Evolutionary conservation across 2,113 vertebrate species (phyloP).

Genomic region (Neotragus pygmaeus): DNA sequence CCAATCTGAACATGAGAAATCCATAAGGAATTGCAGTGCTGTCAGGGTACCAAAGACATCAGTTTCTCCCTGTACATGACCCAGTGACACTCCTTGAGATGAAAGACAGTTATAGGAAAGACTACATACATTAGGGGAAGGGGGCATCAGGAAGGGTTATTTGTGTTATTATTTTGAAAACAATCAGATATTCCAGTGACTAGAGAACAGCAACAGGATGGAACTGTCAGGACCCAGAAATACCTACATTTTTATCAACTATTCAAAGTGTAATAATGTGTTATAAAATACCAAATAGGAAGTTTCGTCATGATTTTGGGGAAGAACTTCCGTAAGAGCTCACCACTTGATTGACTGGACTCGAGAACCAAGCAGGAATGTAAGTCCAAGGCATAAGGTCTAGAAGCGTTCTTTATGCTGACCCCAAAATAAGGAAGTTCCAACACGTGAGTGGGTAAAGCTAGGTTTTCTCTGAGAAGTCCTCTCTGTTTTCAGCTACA

Average conservation of each 20-base stretch:
- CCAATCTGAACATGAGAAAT: not conserved
- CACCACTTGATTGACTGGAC: not conserved
- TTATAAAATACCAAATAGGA: constrained; percentile 5
- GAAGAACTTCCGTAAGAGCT: not conserved
- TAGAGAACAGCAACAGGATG: not conserved
- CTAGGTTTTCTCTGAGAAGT: constrained; percentile 8
- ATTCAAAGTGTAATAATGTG: not conserved
- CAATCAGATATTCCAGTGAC: not conserved
- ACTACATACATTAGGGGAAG: not conserved
- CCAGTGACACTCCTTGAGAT: not conserved
- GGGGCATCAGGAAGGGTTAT: not conserved
- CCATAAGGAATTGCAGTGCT: not conserved
- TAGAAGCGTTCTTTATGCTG: not conserved
- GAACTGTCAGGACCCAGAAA: not conserved
- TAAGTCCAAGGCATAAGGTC: not conserved
- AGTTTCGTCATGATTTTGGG: constrained; percentile 9
- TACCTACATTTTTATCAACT: not conserved
- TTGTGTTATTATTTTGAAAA: constrained; percentile 29
- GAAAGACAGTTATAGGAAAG: not conserved
- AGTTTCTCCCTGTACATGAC: not conserved
- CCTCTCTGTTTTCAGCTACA: not conserved
- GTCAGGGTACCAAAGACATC: not conserved
- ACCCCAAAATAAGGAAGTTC: not conserved
- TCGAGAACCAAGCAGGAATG: not conserved
- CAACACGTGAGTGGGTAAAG: not conserved